These are phyloP conservation scores for Thyatira batis DNA, from an alignment of 2,888 invertebrate species.

Conservation along the genomic window DNA sequence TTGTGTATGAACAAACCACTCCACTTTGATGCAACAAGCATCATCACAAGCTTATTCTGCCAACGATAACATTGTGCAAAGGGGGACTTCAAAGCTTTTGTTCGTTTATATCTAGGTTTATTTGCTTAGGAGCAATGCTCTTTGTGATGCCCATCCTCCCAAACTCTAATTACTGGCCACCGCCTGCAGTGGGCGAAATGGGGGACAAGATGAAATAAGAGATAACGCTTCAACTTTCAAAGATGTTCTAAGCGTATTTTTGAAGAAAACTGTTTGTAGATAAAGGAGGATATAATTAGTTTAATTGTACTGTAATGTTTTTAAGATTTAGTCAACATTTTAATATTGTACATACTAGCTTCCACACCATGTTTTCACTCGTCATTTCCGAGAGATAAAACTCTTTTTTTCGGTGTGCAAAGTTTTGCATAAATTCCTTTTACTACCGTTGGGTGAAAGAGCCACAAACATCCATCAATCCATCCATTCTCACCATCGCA, in stretches of 20 bases:
- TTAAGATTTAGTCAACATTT: too few species aligned
- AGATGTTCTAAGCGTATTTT: neutral
- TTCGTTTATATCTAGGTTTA: constrained; percentile 10
- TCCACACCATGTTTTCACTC: too few species aligned
- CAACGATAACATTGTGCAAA: constrained; percentile 1
- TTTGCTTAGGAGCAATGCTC: constrained; percentile 9
- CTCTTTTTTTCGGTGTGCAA: too few species aligned
- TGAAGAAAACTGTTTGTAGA: neutral
- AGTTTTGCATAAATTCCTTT: too few species aligned
- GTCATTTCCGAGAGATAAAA: too few species aligned
- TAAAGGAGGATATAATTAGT: neutral
- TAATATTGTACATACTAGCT: too few species aligned
- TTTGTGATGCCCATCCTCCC: constrained; percentile 8
- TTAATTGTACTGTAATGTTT: neutral
- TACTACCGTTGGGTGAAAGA: too few species aligned
- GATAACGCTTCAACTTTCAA: constrained; percentile 4
- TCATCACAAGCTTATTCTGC: neutral
- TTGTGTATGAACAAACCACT: neutral
- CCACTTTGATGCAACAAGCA: neutral
- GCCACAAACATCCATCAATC: too few species aligned
- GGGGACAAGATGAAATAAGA: neutral
- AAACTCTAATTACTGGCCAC: constrained; percentile 9
- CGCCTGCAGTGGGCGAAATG: constrained; percentile 1
- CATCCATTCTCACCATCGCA: too few species aligned
- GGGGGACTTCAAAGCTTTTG: constrained; percentile 9